These are phyloP conservation scores for Gisinianus flammeolus DNA, from an alignment of 2,888 invertebrate species.

Conservation along the genomic window DNA sequence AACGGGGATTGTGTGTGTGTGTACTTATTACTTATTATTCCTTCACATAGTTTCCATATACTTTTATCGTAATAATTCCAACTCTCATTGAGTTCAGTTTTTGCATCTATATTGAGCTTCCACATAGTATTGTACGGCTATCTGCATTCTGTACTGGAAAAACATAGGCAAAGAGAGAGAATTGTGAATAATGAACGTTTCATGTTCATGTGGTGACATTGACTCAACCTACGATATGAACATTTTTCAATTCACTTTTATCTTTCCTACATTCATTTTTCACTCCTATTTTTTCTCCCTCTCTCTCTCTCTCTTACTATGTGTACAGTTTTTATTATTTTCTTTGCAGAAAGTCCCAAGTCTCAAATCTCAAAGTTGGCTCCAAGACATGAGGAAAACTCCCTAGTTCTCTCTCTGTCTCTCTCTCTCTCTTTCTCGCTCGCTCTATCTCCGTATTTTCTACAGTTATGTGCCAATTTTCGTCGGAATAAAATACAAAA, in stretches of 20 bases:
- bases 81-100: too few species aligned
- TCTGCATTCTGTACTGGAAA: too few species aligned
- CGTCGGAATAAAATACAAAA: neutral
- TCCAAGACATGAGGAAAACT: neutral
- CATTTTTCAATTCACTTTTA: constrained; percentile 1
- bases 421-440: neutral
- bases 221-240: neutral
- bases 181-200: too few species aligned
- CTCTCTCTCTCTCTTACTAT: neutral
- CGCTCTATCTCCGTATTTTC: neutral
- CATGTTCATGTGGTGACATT: too few species aligned
- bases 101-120: too few species aligned
- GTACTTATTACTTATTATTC: too few species aligned
- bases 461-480: neutral
- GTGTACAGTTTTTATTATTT: neutral
- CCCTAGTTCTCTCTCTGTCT: neutral
- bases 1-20: too few species aligned
- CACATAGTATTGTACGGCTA: too few species aligned
- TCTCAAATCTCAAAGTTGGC: neutral
- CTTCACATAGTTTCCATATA: too few species aligned
- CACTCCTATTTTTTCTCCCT: neutral
- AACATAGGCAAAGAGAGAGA: too few species aligned
- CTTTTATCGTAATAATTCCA: too few species aligned
- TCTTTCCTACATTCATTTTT: neutral
- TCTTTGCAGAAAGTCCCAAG: neutral